Evolutionary conservation across 1,140 invertebrate genomes (phyloP).

Genomic region (Zaprionus capensis): DNA sequence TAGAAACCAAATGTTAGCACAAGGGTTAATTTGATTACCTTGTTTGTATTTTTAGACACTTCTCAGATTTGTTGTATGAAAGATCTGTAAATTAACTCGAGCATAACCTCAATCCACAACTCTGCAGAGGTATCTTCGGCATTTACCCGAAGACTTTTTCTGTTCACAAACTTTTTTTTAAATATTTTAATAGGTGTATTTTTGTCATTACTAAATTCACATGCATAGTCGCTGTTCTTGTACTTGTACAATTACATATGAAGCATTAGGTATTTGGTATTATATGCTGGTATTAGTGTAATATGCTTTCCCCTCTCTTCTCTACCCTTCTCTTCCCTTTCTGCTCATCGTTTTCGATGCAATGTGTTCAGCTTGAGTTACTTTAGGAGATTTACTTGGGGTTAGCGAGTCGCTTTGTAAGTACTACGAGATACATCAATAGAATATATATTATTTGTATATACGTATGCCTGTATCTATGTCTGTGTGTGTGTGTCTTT

Average conservation of each 20-base stretch:
- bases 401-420: neutral
- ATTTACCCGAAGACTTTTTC: neutral
- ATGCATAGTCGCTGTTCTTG: neutral
- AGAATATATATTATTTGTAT: neutral
- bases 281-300: neutral
- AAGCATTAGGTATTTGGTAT: neutral
- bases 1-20: too few relatives aligned
- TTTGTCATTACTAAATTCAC: conserved; percentile 6
- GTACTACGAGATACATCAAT: conserved; percentile 5
- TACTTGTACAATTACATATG: neutral
- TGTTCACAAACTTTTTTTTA: conserved; percentile 3
- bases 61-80: neutral
- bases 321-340: too few relatives aligned
- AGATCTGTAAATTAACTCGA: neutral
- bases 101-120: neutral
- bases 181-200: neutral
- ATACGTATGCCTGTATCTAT: neutral
- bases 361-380: neutral
- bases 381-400: neutral
- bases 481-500: neutral
- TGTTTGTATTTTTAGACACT: neutral
- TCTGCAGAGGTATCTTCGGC: neutral
- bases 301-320: neutral
- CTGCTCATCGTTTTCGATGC: neutral
- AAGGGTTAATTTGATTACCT: too few relatives aligned